These are phyloP conservation scores for Lampris megalopsis DNA, from an alignment of 2,113 vertebrate genomes.

Conservation along the genomic window DNA sequence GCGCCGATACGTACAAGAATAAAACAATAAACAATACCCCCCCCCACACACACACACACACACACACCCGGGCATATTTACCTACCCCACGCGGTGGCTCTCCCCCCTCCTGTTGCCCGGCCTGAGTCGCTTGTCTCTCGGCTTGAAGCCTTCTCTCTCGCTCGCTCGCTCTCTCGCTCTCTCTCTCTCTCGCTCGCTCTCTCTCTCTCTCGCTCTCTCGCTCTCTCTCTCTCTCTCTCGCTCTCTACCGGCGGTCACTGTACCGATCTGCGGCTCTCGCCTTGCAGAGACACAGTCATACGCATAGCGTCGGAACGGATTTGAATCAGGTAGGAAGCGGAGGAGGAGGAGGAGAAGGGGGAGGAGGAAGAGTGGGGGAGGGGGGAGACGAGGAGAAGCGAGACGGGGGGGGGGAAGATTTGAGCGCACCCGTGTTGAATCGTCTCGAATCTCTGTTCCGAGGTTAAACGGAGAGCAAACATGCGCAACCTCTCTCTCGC, in stretches of 20 bases:
- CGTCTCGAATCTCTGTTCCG: constrained; percentile 36
- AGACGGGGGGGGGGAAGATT: constrained; percentile 32
- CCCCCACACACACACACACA: too few species aligned
- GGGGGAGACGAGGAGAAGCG: neutral
- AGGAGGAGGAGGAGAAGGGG: neutral
- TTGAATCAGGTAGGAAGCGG: constrained; percentile 72
- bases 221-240: constrained; percentile 1
- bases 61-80: constrained; percentile 13
- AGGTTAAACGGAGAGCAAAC: constrained; percentile 69
- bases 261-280: constrained; percentile 53
- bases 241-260: constrained; percentile 42
- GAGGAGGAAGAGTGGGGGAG: neutral
- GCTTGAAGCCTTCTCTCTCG: constrained; percentile 3
- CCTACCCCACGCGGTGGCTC: constrained; percentile 42
- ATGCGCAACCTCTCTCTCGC: constrained; percentile 12
- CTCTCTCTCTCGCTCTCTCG: too few species aligned
- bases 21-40: too few species aligned
- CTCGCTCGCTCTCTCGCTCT: too few species aligned
- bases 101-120: constrained; percentile 53
- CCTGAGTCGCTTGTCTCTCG: constrained; percentile 48
- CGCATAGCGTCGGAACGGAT: constrained; percentile 75
- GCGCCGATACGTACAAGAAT: neutral
- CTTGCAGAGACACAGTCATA: constrained; percentile 67
- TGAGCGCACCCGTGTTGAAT: constrained; percentile 44
- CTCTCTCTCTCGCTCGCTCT: constrained; percentile 2